Conservation (phyloP, 2,113 vertebrate species). For the Mobula hypostoma region DNA sequence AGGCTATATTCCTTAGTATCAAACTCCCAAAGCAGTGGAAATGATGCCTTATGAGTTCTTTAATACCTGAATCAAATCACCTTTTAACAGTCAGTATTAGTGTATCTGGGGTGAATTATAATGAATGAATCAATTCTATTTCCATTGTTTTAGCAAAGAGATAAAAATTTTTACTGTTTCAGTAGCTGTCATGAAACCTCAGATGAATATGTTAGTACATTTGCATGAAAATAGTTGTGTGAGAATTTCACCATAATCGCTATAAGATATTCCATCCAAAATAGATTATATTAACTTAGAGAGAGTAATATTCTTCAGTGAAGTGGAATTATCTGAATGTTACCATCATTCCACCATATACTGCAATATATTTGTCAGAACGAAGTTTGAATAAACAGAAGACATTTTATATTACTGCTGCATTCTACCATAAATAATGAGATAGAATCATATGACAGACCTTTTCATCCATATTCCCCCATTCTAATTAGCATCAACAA, state of each 20-base stretch:
- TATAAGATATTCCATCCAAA: neutral
- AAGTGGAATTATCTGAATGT: neutral
- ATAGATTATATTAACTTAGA: neutral
- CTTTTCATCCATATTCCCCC: slow-evolving; percentile 1
- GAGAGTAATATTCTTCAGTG: neutral
- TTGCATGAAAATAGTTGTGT: neutral
- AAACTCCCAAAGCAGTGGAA: too few relatives aligned
- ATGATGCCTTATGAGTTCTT: too few relatives aligned
- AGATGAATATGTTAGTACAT: neutral
- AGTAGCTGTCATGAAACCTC: neutral
- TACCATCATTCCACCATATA: neutral
- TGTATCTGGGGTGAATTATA: neutral
- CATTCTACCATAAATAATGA: neutral
- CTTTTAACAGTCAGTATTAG: neutral
- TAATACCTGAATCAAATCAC: too few relatives aligned
- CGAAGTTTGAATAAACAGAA: neutral
- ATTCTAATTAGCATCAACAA: neutral
- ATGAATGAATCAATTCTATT: neutral
- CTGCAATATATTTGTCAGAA: neutral
- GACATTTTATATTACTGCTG: neutral
- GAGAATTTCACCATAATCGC: neutral
- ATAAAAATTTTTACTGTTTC: neutral
- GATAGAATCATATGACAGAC: neutral
- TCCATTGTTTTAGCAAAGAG: neutral
- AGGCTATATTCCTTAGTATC: too few relatives aligned